Conservation (phyloP, 1,140 invertebrate genomes). For the Heliconius eleuchia region DNA sequence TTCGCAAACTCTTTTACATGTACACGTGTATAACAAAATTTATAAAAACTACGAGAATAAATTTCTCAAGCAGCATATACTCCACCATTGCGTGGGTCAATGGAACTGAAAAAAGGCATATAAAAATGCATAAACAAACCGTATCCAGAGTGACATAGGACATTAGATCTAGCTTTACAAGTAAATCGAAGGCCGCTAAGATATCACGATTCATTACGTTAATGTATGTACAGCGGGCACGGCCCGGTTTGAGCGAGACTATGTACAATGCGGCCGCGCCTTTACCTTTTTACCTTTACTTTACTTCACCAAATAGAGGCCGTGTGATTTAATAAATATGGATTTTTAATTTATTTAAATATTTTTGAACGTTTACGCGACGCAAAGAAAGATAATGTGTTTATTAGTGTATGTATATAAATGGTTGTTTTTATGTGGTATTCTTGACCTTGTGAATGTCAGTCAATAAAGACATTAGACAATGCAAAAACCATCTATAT, state of each 20-base stretch:
- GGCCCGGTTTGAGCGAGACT: slow-evolving; percentile 60
- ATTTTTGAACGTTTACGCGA: too few species aligned
- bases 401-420: too few species aligned
- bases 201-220: slow-evolving; percentile 78
- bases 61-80: not conserved
- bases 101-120: not conserved
- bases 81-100: not conserved
- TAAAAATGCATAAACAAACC: slow-evolving; percentile 23
- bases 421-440: too few species aligned
- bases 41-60: too few species aligned
- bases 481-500: too few species aligned
- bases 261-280: slow-evolving; percentile 52
- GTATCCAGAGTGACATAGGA: slow-evolving; percentile 37
- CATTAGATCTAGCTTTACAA: slow-evolving; percentile 78
- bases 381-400: too few species aligned
- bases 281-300: not conserved
- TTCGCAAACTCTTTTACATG: slow-evolving; percentile 23
- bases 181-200: slow-evolving; percentile 80
- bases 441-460: too few species aligned
- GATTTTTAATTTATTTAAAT: too few species aligned
- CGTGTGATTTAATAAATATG: not conserved
- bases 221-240: slow-evolving; percentile 67
- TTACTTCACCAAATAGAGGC: not conserved
- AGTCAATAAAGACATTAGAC: too few species aligned
- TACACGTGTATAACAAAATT: too few species aligned